These are phyloP conservation scores for Harpegnathos saltator DNA, from an alignment of 1,140 invertebrate genomes.

Conservation along the genomic window DNA sequence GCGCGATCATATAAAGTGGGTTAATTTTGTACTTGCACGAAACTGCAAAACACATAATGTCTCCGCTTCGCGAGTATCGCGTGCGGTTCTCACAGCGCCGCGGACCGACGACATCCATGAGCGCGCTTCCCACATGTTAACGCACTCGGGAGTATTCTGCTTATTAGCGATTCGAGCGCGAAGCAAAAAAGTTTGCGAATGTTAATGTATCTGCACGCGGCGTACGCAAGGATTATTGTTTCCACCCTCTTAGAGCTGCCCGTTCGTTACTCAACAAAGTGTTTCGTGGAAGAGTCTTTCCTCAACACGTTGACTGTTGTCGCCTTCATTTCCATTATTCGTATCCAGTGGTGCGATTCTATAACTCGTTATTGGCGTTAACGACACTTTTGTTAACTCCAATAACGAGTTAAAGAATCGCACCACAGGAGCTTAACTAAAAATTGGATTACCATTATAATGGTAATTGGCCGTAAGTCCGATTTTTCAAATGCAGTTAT, in stretches of 20 bases:
- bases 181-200: background rate
- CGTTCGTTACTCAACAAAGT: no score
- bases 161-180: slow-evolving; percentile 17
- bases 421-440: no score
- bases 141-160: background rate
- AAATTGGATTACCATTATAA: no score
- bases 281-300: no score
- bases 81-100: slow-evolving; percentile 14
- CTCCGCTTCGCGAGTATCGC: slow-evolving; percentile 14
- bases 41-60: slow-evolving; percentile 46
- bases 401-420: no score
- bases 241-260: background rate
- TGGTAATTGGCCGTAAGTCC: no score
- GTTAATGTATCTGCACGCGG: background rate
- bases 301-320: no score
- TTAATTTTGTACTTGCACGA: slow-evolving; percentile 68
- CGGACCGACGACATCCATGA: slow-evolving; percentile 34
- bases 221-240: background rate
- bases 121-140: slow-evolving; percentile 10
- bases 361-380: no score
- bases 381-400: no score
- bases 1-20: slow-evolving; percentile 52
- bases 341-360: no score
- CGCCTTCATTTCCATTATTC: no score
- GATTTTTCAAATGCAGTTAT: no score